Percentiles rank a stretch among this genome's conserved stretches.
These are phyloP conservation scores for Corythoichthys haematopterus DNA, from an alignment of 2,113 vertebrate genomes.

Conservation along the genomic window DNA sequence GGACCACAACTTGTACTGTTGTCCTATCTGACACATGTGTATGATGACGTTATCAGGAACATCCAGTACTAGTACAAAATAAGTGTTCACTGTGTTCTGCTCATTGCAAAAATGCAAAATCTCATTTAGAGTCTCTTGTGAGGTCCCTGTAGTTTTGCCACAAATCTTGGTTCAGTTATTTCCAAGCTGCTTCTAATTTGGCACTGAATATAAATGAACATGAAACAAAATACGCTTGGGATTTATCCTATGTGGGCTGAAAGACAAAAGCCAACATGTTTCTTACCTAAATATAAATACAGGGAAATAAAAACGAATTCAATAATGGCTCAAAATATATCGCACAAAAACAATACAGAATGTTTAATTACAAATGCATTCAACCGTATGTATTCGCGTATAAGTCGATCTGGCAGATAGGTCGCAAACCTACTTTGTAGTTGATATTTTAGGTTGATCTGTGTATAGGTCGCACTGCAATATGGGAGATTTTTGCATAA, in stretches of 20 bases:
- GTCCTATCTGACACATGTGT: background rate
- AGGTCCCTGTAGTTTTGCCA: background rate
- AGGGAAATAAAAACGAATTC: no score
- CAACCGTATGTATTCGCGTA: no score
- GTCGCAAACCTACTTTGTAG: no score
- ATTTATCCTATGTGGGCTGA: background rate
- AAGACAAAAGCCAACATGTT: background rate
- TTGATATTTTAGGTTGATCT: no score
- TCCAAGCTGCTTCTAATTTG: constrained; percentile 65
- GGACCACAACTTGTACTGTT: constrained; percentile 1
- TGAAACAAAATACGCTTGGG: background rate
- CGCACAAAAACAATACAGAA: no score
- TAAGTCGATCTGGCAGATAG: no score
- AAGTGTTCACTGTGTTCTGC: background rate
- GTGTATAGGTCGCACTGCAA: no score
- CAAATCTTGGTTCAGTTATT: constrained; percentile 40
- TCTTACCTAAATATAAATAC: no score
- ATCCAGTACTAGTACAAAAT: constrained; percentile 11
- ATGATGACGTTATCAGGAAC: constrained; percentile 15
- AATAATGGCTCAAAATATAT: no score
- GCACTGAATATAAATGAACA: background rate
- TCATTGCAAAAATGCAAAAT: background rate
- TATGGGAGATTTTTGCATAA: no score
- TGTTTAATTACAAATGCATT: no score
- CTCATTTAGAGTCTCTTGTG: background rate